Evolutionary conservation across 2,888 invertebrate genomes (phyloP), one percentile per base, ranked within the genome.

Genomic region (Temnothorax ravouxi): DNA sequence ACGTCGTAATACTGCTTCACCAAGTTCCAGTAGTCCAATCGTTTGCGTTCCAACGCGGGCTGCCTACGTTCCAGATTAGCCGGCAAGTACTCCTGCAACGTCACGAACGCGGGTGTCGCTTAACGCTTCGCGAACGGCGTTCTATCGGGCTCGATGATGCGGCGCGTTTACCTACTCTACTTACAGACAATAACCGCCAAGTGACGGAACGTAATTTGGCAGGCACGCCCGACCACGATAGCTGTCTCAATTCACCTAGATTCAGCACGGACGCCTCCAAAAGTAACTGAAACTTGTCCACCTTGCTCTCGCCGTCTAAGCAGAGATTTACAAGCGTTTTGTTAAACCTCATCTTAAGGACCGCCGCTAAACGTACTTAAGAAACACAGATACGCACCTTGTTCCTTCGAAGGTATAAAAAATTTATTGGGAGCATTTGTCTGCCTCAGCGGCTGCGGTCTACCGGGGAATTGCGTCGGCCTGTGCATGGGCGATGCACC

Each of bases 201-300:
- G 96, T 96, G 71, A 96, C 95, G 1, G 95, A 95, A 91, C 97
- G 96, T 87, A 99, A 97, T 95, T 97, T 97, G 61, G 97, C 97
- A 67, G 99, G 99, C 91, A 99, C 97, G 29, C 99, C 99, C 79
- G 99, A 99, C 99, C 99, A 99, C 94, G 98, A 98, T 34, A 98
- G 95, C 92, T 98, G 97, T 92, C 98, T 97, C 61, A 99, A 95
- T 93, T 99, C 98, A 91, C 97, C 97, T 90, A 99, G 95, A 95
- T 98, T 98, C 85, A 98, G 96, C 83, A 98, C 96, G 62, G 97
- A 96, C 88, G 97, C 97, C 85, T 97, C 97, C 83, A 99, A 95
- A 79, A 99, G 95, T 87, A 97, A 96, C 94, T 97, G 97, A 94
- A 99, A 98, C 93, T 98, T 97, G 91, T 98, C 98, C 89, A 98